Conservation (phyloP, 2,888 invertebrate species). For the Chrysolina americana region DNA sequence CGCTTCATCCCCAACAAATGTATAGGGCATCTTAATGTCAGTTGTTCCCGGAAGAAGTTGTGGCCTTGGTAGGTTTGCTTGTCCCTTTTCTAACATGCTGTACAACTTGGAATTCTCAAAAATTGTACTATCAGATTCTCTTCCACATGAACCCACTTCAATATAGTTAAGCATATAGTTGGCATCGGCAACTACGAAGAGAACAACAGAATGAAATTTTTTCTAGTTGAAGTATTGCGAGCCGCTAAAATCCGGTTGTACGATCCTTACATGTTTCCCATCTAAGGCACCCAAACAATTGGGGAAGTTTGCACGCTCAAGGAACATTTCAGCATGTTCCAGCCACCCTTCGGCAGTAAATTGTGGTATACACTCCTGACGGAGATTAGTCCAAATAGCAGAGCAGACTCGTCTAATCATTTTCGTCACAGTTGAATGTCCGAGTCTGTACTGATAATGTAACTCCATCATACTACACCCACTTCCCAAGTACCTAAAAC, state of each 20-base stretch:
- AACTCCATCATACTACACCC: conserved; percentile 16
- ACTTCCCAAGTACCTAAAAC: conserved; percentile 27
- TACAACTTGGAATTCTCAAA: conserved; percentile 10
- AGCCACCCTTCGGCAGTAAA: conserved; percentile 12
- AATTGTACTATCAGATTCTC: conserved; percentile 13
- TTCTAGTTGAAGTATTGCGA: conserved; percentile 12
- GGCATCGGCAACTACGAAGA: conserved; percentile 14
- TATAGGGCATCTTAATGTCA: conserved; percentile 8
- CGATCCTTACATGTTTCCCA: conserved; percentile 21
- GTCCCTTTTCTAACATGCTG: conserved; percentile 7
- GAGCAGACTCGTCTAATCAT: conserved; percentile 14
- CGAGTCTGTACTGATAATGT: conserved; percentile 25
- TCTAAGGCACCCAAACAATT: conserved; percentile 16
- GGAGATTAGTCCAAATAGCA: conserved; percentile 17
- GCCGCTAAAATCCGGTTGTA: conserved; percentile 13
- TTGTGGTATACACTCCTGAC: conserved; percentile 12
- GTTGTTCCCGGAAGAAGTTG: conserved; percentile 16
- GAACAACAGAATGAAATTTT: conserved; percentile 12
- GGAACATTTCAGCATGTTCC: conserved; percentile 5
- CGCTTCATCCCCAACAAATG: conserved; percentile 14
- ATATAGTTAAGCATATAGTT: conserved; percentile 14
- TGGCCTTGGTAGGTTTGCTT: conserved; percentile 16
- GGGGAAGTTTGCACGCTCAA: conserved; percentile 10
- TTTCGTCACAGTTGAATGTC: conserved; percentile 13
- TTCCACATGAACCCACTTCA: conserved; percentile 17